A percentile compares a stretch with the other conserved stretches of the same genome.
phyloP scores from a whole-genome alignment of 2,113 vertebrate genomes.

The Epinephelus lanceolatus region DNA sequence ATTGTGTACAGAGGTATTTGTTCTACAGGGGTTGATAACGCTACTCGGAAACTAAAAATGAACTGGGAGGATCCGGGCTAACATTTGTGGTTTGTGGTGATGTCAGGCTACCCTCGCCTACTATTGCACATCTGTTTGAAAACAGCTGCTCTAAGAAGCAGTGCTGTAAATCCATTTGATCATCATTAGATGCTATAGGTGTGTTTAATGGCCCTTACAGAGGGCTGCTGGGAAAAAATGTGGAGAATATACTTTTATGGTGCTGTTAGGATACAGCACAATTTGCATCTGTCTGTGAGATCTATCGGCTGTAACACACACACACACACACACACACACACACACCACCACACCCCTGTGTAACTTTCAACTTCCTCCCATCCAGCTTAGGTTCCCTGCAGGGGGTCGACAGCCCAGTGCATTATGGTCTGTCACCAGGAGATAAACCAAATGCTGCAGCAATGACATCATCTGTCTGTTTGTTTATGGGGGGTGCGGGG shows the following conservation, averaged over 20 bases:
- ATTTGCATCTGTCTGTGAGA: slow-evolving; percentile 53
- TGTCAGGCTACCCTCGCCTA: too few relatives aligned
- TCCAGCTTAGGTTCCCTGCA: slow-evolving; percentile 34
- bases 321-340: slow-evolving; percentile 20
- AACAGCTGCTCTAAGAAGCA: background rate
- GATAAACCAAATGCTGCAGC: slow-evolving; percentile 74
- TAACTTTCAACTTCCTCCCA: slow-evolving; percentile 61
- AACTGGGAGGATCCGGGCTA: too few relatives aligned
- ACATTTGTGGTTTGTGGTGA: too few relatives aligned
- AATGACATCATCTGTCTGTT: slow-evolving; percentile 74
- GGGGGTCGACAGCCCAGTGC: slow-evolving; percentile 50
- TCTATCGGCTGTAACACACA: slow-evolving; percentile 34
- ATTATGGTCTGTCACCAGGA: slow-evolving; percentile 66
- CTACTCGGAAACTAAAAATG: too few relatives aligned
- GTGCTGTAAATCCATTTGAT: slow-evolving; percentile 19
- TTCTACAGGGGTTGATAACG: too few relatives aligned
- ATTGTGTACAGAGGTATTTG: too few relatives aligned
- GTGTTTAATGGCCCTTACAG: background rate
- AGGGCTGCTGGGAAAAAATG: background rate
- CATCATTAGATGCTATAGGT: background rate
- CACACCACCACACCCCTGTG: slow-evolving; percentile 26
- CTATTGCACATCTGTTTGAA: background rate
- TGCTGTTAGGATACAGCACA: slow-evolving; percentile 5
- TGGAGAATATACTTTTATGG: slow-evolving; percentile 14
- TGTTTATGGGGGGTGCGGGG: slow-evolving; percentile 48